These are phyloP conservation scores for Patagioenas fasciata DNA, from an alignment of 2,113 vertebrate species.

Conservation along the genomic window DNA sequence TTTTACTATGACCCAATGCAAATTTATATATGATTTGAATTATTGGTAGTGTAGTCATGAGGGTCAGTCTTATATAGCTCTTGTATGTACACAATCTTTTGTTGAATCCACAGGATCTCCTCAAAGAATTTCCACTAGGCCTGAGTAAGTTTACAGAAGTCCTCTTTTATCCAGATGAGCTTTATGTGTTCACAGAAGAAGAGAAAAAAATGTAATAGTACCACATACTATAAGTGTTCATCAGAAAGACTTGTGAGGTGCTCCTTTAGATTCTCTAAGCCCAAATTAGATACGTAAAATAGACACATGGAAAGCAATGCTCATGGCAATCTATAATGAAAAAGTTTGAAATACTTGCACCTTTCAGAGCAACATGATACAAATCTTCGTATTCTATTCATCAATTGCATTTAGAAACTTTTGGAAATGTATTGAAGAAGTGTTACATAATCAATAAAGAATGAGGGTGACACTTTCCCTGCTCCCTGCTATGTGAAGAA, in stretches of 20 bases:
- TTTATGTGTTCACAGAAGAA: conserved; percentile 14
- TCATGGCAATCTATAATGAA: neutral
- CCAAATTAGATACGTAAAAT: neutral
- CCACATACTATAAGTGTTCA: neutral
- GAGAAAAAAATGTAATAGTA: conserved; percentile 44
- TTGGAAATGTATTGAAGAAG: neutral
- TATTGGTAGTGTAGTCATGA: neutral
- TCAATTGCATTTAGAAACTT: neutral
- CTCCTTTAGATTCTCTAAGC: neutral
- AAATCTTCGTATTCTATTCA: neutral
- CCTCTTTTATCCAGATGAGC: neutral
- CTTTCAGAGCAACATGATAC: neutral
- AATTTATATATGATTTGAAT: neutral
- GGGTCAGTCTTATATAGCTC: neutral
- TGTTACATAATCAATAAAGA: neutral
- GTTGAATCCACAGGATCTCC: neutral
- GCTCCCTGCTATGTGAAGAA: neutral
- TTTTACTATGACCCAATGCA: neutral
- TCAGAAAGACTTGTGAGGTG: neutral
- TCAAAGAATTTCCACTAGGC: neutral
- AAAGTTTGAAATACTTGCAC: neutral
- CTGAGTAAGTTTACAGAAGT: neutral
- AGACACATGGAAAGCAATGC: neutral
- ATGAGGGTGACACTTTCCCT: neutral
- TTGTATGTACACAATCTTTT: neutral